phyloP scores from a whole-genome alignment of 2,113 vertebrate genomes.

The Pelusios castaneus region DNA sequence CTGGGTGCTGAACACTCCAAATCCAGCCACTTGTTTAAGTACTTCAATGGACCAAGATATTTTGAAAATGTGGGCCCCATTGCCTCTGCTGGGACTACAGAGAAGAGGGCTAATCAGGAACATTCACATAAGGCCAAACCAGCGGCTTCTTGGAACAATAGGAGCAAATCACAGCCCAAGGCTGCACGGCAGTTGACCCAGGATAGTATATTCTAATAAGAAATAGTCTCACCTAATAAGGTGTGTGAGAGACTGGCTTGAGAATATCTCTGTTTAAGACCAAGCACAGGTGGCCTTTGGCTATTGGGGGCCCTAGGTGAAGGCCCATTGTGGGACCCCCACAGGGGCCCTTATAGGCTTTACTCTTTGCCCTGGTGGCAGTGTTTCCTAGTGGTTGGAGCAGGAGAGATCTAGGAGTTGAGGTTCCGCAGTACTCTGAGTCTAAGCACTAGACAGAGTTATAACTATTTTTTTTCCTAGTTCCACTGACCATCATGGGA shows the following conservation, averaged over 20 bases:
- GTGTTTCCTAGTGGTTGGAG: not conserved
- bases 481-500: not conserved
- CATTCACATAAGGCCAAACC: not conserved
- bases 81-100: not conserved
- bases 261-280: not conserved
- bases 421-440: rapidly evolving
- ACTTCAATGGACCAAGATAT: not conserved
- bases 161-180: not conserved
- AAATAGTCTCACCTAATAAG: not conserved
- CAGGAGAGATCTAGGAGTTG: not conserved
- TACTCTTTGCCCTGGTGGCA: not conserved
- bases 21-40: not conserved
- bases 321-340: too few species aligned
- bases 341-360: too few species aligned
- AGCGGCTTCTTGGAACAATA: not conserved
- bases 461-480: not conserved
- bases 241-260: not conserved
- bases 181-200: not conserved
- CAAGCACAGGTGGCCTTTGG: too few species aligned
- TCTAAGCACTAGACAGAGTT: not conserved
- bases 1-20: not conserved
- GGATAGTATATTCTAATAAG: not conserved
- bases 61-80: not conserved
- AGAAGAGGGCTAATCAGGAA: not conserved
- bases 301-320: too few species aligned